These are phyloP conservation scores for Stenichneumon culpator DNA, from an alignment of 2,888 invertebrate genomes.

Conservation along the genomic window DNA sequence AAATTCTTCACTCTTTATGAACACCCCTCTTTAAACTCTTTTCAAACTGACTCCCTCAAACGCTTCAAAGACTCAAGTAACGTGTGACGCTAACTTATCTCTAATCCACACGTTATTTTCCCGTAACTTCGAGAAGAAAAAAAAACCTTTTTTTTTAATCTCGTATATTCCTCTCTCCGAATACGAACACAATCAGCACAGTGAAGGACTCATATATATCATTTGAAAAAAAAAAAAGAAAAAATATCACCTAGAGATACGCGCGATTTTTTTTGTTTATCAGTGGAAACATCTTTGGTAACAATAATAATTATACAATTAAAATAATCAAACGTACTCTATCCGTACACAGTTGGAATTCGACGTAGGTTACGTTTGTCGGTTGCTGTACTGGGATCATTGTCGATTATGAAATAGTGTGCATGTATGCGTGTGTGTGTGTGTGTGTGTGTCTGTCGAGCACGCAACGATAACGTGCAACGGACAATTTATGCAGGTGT, in stretches of 20 bases:
- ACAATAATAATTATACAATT: slow-evolving; percentile 65
- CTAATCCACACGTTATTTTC: slow-evolving; percentile 33
- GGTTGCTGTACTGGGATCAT: slow-evolving; percentile 28
- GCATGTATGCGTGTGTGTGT: slow-evolving; percentile 22
- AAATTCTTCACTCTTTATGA: slow-evolving; percentile 9
- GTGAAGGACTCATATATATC: slow-evolving; percentile 24
- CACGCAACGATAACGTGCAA: slow-evolving; percentile 7
- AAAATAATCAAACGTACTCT: slow-evolving; percentile 53
- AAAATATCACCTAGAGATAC: slow-evolving; percentile 35
- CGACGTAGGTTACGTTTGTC: slow-evolving; percentile 23
- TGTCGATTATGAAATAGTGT: slow-evolving; percentile 37
- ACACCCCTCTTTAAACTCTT: no score
- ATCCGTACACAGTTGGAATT: slow-evolving; percentile 48
- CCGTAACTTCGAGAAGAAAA: slow-evolving; percentile 5
- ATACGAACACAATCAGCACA: slow-evolving; percentile 56
- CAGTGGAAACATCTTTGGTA: slow-evolving; percentile 59
- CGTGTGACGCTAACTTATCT: slow-evolving; percentile 18
- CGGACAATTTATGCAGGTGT: slow-evolving; percentile 20
- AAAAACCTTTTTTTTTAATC: slow-evolving; percentile 15
- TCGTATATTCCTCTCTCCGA: slow-evolving; percentile 50
- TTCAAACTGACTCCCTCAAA: background rate
- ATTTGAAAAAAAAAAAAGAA: slow-evolving; percentile 46
- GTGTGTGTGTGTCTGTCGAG: slow-evolving; percentile 11
- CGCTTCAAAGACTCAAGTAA: slow-evolving; percentile 8
- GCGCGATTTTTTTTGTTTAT: slow-evolving; percentile 52